A percentile compares a stretch with the other conserved stretches of the same genome.
phyloP scores from a whole-genome alignment of 2,113 vertebrate genomes.

The Rhinoderma darwinii region DNA sequence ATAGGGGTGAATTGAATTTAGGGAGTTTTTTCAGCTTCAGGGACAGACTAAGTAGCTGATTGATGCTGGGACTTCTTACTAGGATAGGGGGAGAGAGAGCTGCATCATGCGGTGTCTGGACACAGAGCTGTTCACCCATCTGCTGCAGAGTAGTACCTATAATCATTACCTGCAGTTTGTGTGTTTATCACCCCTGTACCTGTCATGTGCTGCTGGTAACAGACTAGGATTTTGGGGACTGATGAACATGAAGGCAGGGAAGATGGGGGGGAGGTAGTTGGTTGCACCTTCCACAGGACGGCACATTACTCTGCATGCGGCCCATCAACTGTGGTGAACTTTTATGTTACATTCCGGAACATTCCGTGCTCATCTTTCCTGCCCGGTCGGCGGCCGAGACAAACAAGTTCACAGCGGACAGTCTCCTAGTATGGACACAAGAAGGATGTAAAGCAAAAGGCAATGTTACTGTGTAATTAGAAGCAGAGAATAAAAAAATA shows the following conservation, averaged over 20 bases:
- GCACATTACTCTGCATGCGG: background rate
- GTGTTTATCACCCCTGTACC: background rate
- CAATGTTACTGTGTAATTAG: slow-evolving; percentile 29
- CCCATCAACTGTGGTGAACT: background rate
- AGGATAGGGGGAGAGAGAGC: background rate
- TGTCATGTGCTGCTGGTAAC: no score
- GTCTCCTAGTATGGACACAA: background rate
- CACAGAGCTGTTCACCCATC: no score
- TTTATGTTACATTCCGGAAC: background rate
- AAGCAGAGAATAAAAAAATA: slow-evolving; percentile 45
- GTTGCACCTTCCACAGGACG: background rate
- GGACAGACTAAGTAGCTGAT: no score
- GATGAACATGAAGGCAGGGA: no score
- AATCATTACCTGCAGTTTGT: no score
- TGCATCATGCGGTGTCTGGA: background rate
- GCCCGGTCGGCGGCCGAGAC: background rate
- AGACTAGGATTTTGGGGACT: no score
- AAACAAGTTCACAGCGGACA: background rate
- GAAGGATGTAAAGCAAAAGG: background rate
- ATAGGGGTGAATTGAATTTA: background rate
- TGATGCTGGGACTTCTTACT: background rate
- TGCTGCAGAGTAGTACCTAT: no score
- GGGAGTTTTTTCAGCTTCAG: background rate
- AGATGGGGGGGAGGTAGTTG: background rate
- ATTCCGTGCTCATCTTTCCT: background rate